A percentile compares a stretch with the other conserved stretches of the same genome.
phyloP scores from a whole-genome alignment of 2,888 invertebrate genomes.

The Arge pagana region DNA sequence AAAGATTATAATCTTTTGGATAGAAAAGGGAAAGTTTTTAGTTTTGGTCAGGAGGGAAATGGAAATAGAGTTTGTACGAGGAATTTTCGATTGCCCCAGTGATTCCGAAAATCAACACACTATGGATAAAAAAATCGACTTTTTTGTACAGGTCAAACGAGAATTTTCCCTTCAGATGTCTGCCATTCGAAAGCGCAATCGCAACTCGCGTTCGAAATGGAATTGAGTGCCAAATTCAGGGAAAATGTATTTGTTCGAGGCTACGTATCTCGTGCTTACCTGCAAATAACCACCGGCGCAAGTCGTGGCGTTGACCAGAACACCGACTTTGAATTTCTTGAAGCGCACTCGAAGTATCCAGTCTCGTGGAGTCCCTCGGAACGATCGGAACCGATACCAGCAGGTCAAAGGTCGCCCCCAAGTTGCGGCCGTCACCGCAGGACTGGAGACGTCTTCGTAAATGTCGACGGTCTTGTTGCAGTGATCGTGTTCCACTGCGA shows the following conservation, averaged over 20 bases:
- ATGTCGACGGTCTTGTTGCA: slow-evolving; percentile 95
- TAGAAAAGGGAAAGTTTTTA: too few species aligned
- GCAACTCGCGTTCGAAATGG: too few species aligned
- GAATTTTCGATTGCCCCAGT: too few species aligned
- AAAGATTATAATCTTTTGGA: too few species aligned
- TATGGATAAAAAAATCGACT: too few species aligned
- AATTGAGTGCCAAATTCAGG: slow-evolving; percentile 18
- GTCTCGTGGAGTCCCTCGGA: slow-evolving; percentile 85
- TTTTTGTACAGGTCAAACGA: too few species aligned
- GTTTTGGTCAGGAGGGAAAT: too few species aligned
- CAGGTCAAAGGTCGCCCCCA: slow-evolving; percentile 86
- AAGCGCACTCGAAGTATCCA: slow-evolving; percentile 89
- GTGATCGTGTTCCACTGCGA: slow-evolving; percentile 74
- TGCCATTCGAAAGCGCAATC: too few species aligned
- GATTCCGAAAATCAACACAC: too few species aligned
- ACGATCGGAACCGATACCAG: slow-evolving; percentile 87
- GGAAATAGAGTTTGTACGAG: too few species aligned
- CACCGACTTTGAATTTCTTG: slow-evolving; percentile 92
- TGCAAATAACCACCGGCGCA: slow-evolving; percentile 89
- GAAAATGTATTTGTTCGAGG: slow-evolving; percentile 22
- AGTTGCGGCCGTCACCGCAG: slow-evolving; percentile 81
- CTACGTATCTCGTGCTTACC: slow-evolving; percentile 66
- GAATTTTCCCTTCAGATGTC: too few species aligned
- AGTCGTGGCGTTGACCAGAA: slow-evolving; percentile 82
- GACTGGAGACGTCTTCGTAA: slow-evolving; percentile 89